These are phyloP conservation scores for Centropus bengalensis DNA, from an alignment of 2,113 vertebrate genomes.

Conservation along the genomic window DNA sequence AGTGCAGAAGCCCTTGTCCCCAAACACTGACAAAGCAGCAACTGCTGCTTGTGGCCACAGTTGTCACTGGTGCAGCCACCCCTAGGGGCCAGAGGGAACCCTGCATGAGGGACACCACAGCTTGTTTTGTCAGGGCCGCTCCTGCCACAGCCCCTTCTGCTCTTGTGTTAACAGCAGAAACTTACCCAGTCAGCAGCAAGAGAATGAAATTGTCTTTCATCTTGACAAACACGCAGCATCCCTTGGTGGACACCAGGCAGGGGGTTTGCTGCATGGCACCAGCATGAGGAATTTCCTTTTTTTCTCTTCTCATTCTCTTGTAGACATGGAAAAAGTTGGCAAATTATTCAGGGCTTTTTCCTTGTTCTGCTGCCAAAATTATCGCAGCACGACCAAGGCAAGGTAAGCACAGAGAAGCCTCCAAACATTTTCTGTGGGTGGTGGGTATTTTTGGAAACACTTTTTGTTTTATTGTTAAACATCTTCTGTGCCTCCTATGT, in stretches of 20 bases:
- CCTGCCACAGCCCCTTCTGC: rapidly evolving
- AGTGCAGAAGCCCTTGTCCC: background rate
- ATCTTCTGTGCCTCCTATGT: background rate
- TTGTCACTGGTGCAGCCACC: background rate
- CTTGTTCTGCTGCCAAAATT: background rate
- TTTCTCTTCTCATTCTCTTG: background rate
- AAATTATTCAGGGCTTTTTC: background rate
- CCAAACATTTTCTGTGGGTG: background rate
- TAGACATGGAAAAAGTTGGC: background rate
- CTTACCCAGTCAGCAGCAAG: background rate
- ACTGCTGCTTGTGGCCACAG: background rate
- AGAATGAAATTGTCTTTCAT: background rate
- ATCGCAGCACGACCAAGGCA: background rate
- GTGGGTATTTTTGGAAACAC: background rate
- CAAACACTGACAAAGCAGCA: background rate
- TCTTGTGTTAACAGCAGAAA: background rate
- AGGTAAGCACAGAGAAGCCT: background rate
- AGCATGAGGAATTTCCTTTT: background rate
- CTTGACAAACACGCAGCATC: rapidly evolving
- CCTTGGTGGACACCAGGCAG: background rate
- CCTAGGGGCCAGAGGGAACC: background rate
- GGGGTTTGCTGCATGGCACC: background rate
- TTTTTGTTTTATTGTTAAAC: background rate
- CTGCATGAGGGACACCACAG: background rate
- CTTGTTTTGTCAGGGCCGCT: rapidly evolving